A percentile compares a stretch with the other conserved stretches of the same genome.
phyloP scores from a whole-genome alignment of 2,888 invertebrate genomes.

The Drepanosiphum platanoidis region DNA sequence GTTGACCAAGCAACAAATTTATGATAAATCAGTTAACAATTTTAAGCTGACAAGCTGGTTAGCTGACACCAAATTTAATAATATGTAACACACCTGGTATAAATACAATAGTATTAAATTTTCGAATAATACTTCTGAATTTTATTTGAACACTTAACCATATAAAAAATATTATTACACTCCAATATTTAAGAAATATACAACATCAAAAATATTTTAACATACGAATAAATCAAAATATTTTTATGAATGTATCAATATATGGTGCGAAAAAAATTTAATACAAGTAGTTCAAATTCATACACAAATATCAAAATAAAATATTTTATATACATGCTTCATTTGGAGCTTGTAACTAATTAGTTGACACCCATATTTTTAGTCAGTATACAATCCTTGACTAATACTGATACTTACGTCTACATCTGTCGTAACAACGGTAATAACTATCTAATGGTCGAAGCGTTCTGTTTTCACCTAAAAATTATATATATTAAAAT shows the following conservation, averaged over 20 bases:
- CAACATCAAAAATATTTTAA: background rate
- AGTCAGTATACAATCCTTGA: constrained; percentile 62
- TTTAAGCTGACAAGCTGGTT: constrained; percentile 56
- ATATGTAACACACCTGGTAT: constrained; percentile 24
- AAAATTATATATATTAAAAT: background rate
- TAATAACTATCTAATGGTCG: constrained; percentile 12
- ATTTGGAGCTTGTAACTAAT: constrained; percentile 62
- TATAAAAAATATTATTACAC: background rate
- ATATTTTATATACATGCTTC: constrained; percentile 26
- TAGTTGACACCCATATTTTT: constrained; percentile 64
- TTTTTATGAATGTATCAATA: background rate
- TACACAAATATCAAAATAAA: background rate
- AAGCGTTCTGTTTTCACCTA: constrained; percentile 11
- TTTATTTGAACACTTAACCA: background rate
- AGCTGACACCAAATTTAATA: constrained; percentile 53
- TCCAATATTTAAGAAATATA: background rate
- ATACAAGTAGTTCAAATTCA: background rate
- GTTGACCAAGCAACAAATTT: background rate
- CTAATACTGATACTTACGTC: constrained; percentile 63
- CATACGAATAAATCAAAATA: background rate
- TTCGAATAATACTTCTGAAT: background rate
- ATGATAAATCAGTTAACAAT: constrained; percentile 25
- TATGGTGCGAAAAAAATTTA: background rate
- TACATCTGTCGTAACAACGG: constrained; percentile 61
- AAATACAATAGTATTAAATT: background rate